Evolutionary conservation across 2,113 vertebrate genomes (phyloP).

Genomic region (Myocastor coypus): DNA sequence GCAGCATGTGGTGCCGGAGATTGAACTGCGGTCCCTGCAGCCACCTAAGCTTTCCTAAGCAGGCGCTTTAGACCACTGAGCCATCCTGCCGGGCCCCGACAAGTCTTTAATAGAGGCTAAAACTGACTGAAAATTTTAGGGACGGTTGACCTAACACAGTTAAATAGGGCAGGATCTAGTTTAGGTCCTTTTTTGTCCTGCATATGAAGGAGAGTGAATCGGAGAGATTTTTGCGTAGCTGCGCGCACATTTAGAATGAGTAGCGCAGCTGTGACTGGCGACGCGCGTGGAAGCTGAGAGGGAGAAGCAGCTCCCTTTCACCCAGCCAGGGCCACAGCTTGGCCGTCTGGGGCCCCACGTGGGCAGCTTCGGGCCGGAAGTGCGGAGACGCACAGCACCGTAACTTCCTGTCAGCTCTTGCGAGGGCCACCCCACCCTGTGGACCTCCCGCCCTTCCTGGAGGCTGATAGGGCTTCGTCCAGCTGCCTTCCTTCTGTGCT

Average conservation of each 20-base stretch:
- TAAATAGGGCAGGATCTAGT: background rate
- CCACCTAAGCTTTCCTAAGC: too few species aligned
- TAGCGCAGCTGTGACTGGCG: background rate
- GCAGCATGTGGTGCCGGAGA: too few species aligned
- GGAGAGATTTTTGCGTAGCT: constrained; percentile 26
- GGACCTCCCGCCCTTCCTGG: background rate
- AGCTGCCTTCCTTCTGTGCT: background rate
- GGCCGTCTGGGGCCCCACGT: background rate
- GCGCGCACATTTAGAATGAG: background rate
- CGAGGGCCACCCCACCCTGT: accelerated
- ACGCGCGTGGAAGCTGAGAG: background rate
- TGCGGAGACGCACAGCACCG: too few species aligned
- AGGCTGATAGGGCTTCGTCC: background rate
- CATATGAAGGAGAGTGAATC: background rate
- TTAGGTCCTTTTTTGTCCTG: background rate
- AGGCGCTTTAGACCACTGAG: too few species aligned
- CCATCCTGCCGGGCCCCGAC: too few species aligned
- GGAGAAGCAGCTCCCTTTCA: background rate
- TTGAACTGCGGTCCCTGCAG: too few species aligned
- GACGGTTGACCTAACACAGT: background rate
- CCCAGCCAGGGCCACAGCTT: background rate
- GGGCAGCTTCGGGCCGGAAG: background rate
- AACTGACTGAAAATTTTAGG: constrained; percentile 26
- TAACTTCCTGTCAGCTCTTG: background rate
- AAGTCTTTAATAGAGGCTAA: constrained; percentile 28